Evolutionary conservation across 2,888 invertebrate species (phyloP).

Genomic region (Mythimna ferrago): DNA sequence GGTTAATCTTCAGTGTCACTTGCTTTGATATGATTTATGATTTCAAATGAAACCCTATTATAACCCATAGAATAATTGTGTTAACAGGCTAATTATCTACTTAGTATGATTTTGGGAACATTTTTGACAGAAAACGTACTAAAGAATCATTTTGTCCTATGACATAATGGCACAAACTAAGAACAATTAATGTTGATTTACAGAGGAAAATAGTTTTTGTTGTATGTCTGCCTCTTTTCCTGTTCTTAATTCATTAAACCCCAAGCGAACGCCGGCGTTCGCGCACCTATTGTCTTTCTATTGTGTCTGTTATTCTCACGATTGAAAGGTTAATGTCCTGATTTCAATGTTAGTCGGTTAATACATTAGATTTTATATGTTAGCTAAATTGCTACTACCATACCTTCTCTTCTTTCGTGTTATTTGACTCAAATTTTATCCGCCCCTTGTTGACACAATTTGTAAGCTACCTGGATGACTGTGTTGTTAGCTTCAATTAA

Average conservation of each 20-base stretch:
- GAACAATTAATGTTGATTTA: not conserved
- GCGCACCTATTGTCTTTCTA: no score
- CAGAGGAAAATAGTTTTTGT: not conserved
- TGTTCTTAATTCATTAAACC: no score
- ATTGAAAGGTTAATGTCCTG: not conserved
- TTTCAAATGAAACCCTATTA: no score
- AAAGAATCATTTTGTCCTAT: not conserved
- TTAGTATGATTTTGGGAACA: not conserved
- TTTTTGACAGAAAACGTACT: not conserved
- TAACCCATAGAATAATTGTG: no score
- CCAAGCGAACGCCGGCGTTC: no score
- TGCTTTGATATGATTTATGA: not conserved
- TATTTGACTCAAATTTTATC: no score
- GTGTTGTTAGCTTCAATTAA: no score
- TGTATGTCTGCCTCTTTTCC: not conserved
- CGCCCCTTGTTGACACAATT: no score
- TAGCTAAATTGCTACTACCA: no score
- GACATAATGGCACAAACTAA: not conserved
- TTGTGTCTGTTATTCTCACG: no score
- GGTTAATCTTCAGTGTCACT: slow-evolving; percentile 10
- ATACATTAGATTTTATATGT: not conserved
- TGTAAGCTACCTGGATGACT: no score
- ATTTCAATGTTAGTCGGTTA: not conserved
- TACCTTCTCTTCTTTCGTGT: no score
- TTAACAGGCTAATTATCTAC: not conserved